Evolutionary conservation across 1,140 invertebrate species (phyloP).

Genomic region (Sinella curviseta): DNA sequence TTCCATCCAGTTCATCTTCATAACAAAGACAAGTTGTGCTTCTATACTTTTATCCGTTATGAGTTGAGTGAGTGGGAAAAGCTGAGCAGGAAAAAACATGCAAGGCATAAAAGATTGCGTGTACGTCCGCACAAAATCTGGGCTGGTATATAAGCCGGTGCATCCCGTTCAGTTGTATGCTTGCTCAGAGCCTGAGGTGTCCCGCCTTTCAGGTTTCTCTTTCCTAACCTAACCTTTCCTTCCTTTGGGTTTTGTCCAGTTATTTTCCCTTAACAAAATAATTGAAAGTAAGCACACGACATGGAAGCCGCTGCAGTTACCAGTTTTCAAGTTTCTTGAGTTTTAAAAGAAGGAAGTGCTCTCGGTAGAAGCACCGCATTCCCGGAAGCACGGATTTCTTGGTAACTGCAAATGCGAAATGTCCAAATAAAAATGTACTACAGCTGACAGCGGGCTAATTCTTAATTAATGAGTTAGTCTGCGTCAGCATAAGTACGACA

Average conservation of each 20-base stretch:
- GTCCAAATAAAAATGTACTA: constrained; percentile 7
- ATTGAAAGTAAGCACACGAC: background rate
- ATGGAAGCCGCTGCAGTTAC: background rate
- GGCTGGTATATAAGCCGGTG: background rate
- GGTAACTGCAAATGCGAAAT: background rate
- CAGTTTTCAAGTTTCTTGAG: background rate
- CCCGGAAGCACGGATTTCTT: background rate
- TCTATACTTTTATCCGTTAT: too few relatives aligned
- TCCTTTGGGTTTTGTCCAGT: constrained; percentile 1
- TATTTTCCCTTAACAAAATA: background rate
- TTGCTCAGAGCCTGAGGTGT: background rate
- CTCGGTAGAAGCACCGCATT: background rate
- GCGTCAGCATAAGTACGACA: background rate
- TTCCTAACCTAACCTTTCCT: background rate
- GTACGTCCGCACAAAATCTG: too few relatives aligned
- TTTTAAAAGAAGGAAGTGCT: background rate
- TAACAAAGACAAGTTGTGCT: too few relatives aligned
- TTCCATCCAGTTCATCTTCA: too few relatives aligned
- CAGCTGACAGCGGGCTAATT: background rate
- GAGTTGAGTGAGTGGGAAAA: too few relatives aligned
- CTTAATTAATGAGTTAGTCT: background rate
- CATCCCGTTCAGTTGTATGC: background rate
- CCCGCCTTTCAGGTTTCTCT: background rate
- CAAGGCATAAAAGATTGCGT: too few relatives aligned
- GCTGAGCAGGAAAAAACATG: too few relatives aligned